Evolutionary conservation across 2,888 invertebrate species (phyloP).

Genomic region (Lasioglossum morio): DNA sequence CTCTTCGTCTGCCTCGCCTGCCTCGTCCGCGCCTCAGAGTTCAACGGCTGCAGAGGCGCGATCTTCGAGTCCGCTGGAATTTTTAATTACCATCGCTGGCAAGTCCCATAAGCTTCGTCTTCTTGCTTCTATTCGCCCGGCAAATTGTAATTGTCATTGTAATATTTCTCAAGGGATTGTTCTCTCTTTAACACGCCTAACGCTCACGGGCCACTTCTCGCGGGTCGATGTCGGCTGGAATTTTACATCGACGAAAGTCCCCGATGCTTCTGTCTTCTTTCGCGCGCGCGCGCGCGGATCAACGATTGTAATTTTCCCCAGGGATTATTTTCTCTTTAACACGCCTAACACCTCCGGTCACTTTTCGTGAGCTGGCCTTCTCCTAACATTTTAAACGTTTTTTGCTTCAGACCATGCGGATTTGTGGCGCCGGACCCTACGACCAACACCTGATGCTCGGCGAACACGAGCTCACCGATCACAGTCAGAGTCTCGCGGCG

Average conservation of each 20-base stretch:
- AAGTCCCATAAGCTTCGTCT: not conserved
- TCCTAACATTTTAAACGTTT: conserved; percentile 5
- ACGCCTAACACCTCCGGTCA: not conserved
- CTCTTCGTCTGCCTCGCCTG: not conserved
- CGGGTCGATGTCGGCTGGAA: not conserved
- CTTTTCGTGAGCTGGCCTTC: conserved; percentile 1
- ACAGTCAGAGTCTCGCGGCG: conserved; percentile 79
- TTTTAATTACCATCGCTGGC: not conserved
- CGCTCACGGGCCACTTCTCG: not conserved
- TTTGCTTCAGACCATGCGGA: conserved; percentile 80
- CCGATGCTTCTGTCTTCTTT: not conserved
- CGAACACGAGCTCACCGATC: conserved; percentile 80
- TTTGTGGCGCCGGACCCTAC: conserved; percentile 80
- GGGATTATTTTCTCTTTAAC: not conserved
- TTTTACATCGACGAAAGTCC: not conserved
- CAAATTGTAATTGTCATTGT: not conserved
- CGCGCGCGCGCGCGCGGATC: not conserved
- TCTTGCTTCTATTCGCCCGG: not conserved
- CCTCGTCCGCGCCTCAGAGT: conserved; percentile 22
- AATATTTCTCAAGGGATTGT: not conserved
- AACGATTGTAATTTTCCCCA: not conserved
- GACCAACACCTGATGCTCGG: conserved; percentile 82
- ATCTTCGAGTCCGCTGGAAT: not conserved
- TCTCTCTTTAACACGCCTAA: not conserved
- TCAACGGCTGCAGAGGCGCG: conserved; percentile 35